Percentiles rank a stretch among this genome's conserved stretches.
Evolutionary conservation across 2,888 invertebrate species (phyloP).

Genomic region (Athalia rosae): DNA sequence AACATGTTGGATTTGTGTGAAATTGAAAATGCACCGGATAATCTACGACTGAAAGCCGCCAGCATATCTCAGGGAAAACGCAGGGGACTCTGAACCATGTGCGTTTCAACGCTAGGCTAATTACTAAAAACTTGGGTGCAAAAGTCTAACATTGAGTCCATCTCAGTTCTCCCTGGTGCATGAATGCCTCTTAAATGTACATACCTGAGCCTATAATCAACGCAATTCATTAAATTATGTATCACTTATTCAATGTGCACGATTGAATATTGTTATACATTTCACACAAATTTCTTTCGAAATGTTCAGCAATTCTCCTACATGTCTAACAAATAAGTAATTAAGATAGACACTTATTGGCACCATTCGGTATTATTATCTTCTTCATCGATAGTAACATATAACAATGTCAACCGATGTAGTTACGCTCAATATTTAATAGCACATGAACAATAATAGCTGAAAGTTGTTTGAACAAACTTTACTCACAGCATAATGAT

Average conservation of each 20-base stretch:
- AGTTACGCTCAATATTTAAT: conserved; percentile 12
- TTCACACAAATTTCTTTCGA: background rate
- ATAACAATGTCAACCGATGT: background rate
- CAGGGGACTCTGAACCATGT: conserved; percentile 25
- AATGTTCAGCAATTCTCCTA: background rate
- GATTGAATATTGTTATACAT: background rate
- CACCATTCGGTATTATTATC: background rate
- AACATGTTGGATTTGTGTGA: conserved; percentile 41
- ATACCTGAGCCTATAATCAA: conserved; percentile 47
- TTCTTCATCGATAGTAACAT: background rate
- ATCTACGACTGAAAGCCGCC: conserved; percentile 25
- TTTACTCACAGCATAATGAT: too few relatives aligned
- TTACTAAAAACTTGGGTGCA: conserved; percentile 24
- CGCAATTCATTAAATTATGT: conserved; percentile 41
- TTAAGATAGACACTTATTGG: background rate
- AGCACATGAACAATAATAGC: background rate
- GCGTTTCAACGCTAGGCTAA: conserved; percentile 32
- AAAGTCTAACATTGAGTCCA: conserved; percentile 38
- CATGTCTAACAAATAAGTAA: background rate
- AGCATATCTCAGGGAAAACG: conserved; percentile 35
- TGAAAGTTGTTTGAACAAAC: background rate
- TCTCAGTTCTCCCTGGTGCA: conserved; percentile 34
- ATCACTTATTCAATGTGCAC: conserved; percentile 32
- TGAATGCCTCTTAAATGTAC: conserved; percentile 46
- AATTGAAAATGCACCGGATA: conserved; percentile 37